Evolutionary conservation across 2,888 invertebrate genomes (phyloP), one percentile per base, ranked within the genome.

Genomic region (Brachycybe producta): DNA sequence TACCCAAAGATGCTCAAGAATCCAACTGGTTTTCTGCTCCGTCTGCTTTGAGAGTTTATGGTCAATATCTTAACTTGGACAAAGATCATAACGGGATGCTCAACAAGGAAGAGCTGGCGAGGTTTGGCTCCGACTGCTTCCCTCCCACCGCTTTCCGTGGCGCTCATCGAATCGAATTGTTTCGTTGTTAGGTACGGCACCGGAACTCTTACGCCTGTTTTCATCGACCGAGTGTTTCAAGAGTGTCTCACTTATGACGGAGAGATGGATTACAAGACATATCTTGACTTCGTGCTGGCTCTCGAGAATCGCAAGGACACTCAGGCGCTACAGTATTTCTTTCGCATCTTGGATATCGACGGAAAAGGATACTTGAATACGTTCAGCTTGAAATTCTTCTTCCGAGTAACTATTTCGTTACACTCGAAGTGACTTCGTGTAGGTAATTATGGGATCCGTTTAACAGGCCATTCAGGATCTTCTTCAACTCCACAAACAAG

Each of bases 1-100:
- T 84, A 1, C 81, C 84, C 0, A 85, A 85, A 70, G 84, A 85
- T 64, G 69, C 80, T 8, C 84, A 85, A 61, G 86, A 90, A 61
- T 79, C 80, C 58, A 91, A 90, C 67, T 88, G 86, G 87, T 91
- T 91, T 67, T 87, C 88, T 28, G 84, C 85, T 27, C 79, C 86
- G 0, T 85, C 86, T 0, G 88, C 92, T 0, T 70, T 92, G 15
- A 74, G 85, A 36, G 87, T 95, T 2, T 95, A 95, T 65, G 88
- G 90, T 0, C 88, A 90, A 65, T 97, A 92, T 66, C 74, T 95
- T 35, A 88, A 88, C 67, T 71, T 97, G 54, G 97, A 97, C 64
- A 77, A 82, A 55, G 90, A 95, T 67, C 88, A 88, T 60, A 95
- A 95, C 66, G 91, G 95, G 23, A 88, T 95, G 90, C 74, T 97